Conservation (phyloP, 2,888 invertebrate genomes). For the Cheilosia soror region DNA sequence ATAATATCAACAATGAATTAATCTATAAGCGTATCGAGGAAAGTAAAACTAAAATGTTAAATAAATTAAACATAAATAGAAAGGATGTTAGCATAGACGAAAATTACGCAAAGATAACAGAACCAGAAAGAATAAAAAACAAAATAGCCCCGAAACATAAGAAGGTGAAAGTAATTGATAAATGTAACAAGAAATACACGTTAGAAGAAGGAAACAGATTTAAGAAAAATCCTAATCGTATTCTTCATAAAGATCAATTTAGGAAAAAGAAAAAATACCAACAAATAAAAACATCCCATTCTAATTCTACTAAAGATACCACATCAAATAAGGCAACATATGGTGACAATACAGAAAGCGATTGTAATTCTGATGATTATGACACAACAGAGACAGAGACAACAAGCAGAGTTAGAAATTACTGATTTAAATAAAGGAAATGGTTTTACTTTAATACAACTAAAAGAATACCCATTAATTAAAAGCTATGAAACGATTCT, state of each 20-base stretch:
- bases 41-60: no score
- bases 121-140: no score
- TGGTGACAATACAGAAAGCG: neutral
- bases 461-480: neutral
- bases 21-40: no score
- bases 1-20: no score
- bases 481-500: conserved; percentile 19
- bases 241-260: conserved; percentile 9
- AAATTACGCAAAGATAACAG: no score
- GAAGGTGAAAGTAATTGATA: no score
- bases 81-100: no score
- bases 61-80: no score
- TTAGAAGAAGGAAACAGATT: no score
- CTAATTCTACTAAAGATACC: neutral
- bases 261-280: neutral
- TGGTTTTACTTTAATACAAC: neutral
- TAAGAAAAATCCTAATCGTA: neutral
- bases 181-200: no score
- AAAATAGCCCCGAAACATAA: no score
- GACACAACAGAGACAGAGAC: no score
- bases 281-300: neutral
- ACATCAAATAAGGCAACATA: neutral
- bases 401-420: conserved; percentile 27
- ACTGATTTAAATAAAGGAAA: conserved; percentile 19
- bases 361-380: neutral